Evolutionary conservation across 2,797 vertebrate genomes (phyloP), one percentile per base, ranked within the genome.

Genomic region (Graptemys geographica): DNA sequence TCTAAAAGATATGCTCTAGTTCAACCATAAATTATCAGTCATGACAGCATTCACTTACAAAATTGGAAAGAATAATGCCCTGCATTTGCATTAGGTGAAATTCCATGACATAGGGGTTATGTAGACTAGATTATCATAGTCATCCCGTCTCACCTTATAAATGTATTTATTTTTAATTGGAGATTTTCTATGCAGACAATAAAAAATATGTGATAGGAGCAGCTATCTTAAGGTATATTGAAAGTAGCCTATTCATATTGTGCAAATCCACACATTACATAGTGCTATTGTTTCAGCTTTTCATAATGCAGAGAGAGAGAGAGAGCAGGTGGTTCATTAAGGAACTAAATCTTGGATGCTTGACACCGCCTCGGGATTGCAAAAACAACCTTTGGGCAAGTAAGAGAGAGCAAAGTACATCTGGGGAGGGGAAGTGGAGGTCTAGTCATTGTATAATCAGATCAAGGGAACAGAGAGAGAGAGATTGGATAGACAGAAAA

Each of bases 291-390:
- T 79, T 91, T 85, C 59, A 51, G 49, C 47, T 82, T 82, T 84
- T 86, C 65, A 56, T 93, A 79, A 44, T 78, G 49, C 41, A 74
- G 62, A 47, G 23, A 83, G 55, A 27, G 31, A 65, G 49, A 84
- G 72, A 37, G n/a, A 52, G 49, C 47, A 83, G 49, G 37, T 59
- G 90, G 89, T 49, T 86, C 13, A 92, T 81, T 92, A 62, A 86
- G 69, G 37, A 86, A 62, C 25, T 15, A 44, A 83, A 13, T 57
- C 52, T 86, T 86, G 72, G 82, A 25, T 53, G 59, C 28, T 82
- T 15, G 37, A 88, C 33, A 85, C 27, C 78, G 79, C 8, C 12
- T 21, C 21, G 27, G 55, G 62, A 55, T 79, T 74, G 79, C 62
- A 81, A 51, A 88, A 86, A 80, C 44, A 82, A 65, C 53, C n/a